A percentile compares a stretch with the other conserved stretches of the same genome.
phyloP scores from a whole-genome alignment of 2,888 invertebrate genomes.

The Cyrtodaria siliqua region DNA sequence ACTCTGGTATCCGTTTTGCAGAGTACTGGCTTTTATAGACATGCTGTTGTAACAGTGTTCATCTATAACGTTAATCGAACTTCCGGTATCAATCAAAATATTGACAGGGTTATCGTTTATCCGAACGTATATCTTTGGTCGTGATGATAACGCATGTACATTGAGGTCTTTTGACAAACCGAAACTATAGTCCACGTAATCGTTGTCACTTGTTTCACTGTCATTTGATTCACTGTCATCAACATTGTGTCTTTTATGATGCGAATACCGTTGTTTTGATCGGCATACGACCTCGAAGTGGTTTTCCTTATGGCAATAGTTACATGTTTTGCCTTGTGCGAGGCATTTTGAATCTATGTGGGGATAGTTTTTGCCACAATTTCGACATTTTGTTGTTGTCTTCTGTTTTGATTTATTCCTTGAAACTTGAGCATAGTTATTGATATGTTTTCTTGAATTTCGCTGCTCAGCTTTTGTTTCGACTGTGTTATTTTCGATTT shows the following conservation, averaged over 20 bases:
- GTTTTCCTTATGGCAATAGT: constrained; percentile 5
- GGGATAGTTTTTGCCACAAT: constrained; percentile 38
- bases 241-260: not conserved
- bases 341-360: constrained; percentile 8
- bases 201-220: not conserved
- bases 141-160: not conserved
- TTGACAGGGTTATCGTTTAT: not conserved
- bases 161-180: not conserved
- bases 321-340: not conserved
- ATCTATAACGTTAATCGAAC: constrained; percentile 21
- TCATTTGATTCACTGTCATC: not conserved
- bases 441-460: too few species aligned
- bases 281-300: not conserved
- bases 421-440: too few species aligned
- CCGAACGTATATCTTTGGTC: not conserved
- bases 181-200: not conserved
- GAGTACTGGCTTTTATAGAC: not conserved
- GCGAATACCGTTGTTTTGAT: not conserved
- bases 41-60: not conserved
- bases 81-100: constrained; percentile 25
- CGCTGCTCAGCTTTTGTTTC: too few species aligned
- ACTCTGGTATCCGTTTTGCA: not conserved
- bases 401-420: too few species aligned
- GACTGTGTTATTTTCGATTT: too few species aligned
- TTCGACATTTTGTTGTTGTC: constrained; percentile 15